phyloP scores from a whole-genome alignment of 2,113 vertebrate species.

The Colius striatus region DNA sequence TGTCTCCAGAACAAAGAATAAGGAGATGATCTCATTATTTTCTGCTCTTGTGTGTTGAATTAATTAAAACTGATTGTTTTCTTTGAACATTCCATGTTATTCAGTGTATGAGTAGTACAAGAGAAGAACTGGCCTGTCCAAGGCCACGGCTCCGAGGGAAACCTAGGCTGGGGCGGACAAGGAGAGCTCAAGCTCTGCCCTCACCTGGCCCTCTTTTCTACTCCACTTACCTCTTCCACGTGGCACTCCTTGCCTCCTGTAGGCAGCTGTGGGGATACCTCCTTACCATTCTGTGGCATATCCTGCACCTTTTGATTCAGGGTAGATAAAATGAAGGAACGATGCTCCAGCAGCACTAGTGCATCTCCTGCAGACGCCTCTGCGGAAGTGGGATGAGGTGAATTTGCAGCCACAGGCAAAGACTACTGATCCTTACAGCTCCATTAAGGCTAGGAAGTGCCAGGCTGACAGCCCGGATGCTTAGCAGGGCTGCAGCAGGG shows the following conservation, averaged over 20 bases:
- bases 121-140: background rate
- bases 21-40: background rate
- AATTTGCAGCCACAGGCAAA: background rate
- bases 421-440: no score
- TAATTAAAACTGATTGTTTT: background rate
- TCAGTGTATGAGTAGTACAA: background rate
- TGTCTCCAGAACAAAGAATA: background rate
- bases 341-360: fast-evolving
- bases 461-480: background rate
- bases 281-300: background rate
- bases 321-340: fast-evolving
- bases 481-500: background rate
- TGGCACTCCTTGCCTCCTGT: background rate
- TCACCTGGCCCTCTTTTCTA: fast-evolving
- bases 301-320: background rate
- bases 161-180: fast-evolving
- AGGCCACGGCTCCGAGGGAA: background rate
- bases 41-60: background rate
- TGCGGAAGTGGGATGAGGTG: background rate
- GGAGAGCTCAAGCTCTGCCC: background rate
- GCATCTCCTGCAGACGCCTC: background rate
- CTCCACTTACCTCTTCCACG: background rate
- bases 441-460: fast-evolving
- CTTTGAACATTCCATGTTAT: background rate
- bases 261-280: background rate